Evolutionary conservation across 92 coral and sea anemone genomes (phyloP).

Genomic region (Virgularia gustaviana): DNA sequence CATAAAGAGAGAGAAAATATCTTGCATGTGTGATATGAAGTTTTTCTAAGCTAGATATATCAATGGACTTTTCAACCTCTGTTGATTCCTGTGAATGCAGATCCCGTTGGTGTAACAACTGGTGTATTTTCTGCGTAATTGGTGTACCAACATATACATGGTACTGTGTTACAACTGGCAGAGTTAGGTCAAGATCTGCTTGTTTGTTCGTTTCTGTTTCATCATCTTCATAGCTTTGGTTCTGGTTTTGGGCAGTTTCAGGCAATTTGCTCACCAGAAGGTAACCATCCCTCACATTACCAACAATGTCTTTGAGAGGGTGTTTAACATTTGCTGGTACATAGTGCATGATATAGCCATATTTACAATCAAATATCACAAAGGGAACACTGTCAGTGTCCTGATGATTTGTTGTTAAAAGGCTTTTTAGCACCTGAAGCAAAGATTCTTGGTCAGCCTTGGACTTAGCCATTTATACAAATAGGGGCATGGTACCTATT

Average conservation of each 20-base stretch:
- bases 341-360: conserved; percentile 4
- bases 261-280: conserved; percentile 65
- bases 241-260: conserved; percentile 3
- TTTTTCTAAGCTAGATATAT: conserved; percentile 3
- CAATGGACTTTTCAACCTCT: not conserved
- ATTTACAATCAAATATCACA: not conserved
- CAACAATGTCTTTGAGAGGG: conserved; percentile 71
- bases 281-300: conserved; percentile 52
- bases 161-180: conserved; percentile 53
- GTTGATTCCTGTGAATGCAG: not conserved
- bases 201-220: conserved; percentile 31
- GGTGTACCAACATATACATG: conserved; percentile 90
- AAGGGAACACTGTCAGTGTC: not conserved
- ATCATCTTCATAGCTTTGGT: not conserved
- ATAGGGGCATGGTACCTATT: too few relatives aligned
- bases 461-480: not conserved
- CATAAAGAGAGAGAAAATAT: conserved; percentile 69
- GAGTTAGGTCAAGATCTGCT: conserved; percentile 9
- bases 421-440: not conserved
- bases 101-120: conserved; percentile 37
- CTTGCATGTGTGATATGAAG: conserved; percentile 56
- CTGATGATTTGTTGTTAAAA: not conserved
- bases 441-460: not conserved
- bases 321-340: conserved; percentile 52
- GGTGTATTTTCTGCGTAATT: conserved; percentile 64